These are phyloP conservation scores for Olivierus martensii DNA, from an alignment of 1,140 invertebrate genomes.

Conservation along the genomic window DNA sequence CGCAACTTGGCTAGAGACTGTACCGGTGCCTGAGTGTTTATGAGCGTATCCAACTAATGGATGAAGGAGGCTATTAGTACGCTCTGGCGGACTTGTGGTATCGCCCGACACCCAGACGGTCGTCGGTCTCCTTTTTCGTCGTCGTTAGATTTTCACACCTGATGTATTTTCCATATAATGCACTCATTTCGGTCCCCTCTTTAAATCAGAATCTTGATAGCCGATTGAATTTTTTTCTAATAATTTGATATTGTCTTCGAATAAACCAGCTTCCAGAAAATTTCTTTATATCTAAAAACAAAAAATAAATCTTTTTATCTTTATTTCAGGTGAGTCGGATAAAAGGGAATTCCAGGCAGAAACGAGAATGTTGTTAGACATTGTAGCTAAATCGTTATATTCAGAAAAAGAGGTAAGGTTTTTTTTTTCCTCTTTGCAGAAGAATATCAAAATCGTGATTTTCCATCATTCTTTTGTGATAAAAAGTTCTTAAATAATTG, in stretches of 20 bases:
- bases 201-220: not conserved
- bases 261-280: not conserved
- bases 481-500: too few species aligned
- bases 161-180: not conserved
- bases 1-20: too few species aligned
- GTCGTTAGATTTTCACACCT: too few species aligned
- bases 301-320: not conserved
- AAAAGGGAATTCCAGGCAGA: conserved; percentile 80
- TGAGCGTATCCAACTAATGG: too few species aligned
- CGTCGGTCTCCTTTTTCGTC: too few species aligned
- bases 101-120: too few species aligned
- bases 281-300: not conserved
- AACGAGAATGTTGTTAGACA: conserved; percentile 86
- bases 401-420: conserved; percentile 81
- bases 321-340: conserved; percentile 27
- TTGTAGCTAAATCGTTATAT: conserved; percentile 92
- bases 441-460: too few species aligned
- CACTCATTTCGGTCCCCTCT: not conserved
- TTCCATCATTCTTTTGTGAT: too few species aligned
- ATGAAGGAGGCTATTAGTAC: too few species aligned
- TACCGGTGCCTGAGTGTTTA: too few species aligned
- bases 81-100: too few species aligned
- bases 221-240: not conserved
- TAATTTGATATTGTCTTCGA: not conserved
- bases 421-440: not conserved